Evolutionary conservation across 2,888 invertebrate species (phyloP).

Genomic region (Erebia aethiops): DNA sequence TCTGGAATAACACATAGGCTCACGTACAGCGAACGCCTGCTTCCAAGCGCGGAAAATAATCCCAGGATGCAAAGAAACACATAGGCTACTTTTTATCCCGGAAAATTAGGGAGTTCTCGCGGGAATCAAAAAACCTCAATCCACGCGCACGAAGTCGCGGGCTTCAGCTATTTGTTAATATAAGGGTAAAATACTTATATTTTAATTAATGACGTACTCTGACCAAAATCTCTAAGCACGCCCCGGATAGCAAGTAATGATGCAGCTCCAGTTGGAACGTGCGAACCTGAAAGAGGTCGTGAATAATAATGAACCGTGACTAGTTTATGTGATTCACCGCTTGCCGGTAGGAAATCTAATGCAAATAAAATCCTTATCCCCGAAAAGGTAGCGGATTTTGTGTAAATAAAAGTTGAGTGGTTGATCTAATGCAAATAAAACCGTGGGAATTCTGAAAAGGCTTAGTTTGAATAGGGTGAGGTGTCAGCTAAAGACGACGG

Average conservation of each 20-base stretch:
- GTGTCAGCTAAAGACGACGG: constrained; percentile 18
- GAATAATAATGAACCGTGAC: constrained; percentile 19
- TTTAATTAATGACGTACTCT: background rate
- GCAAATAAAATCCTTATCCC: constrained; percentile 22
- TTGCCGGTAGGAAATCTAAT: constrained; percentile 12
- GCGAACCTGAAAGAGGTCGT: constrained; percentile 18
- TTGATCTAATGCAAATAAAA: constrained; percentile 20
- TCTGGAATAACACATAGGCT: too few relatives aligned
- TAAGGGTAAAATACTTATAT: too few relatives aligned
- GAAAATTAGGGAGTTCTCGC: too few relatives aligned
- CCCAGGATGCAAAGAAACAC: too few relatives aligned
- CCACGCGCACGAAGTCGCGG: too few relatives aligned
- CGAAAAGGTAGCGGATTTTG: constrained; percentile 17
- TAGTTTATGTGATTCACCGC: constrained; percentile 21
- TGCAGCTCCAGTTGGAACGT: constrained; percentile 4
- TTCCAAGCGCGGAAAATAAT: too few relatives aligned
- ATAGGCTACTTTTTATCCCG: too few relatives aligned
- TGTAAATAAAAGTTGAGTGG: constrained; percentile 15
- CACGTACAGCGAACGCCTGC: too few relatives aligned
- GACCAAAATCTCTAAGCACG: constrained; percentile 1
- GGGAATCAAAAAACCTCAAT: too few relatives aligned
- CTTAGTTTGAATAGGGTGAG: constrained; percentile 19
- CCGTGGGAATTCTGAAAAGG: constrained; percentile 7
- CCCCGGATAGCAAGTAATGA: background rate
- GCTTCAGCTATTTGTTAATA: too few relatives aligned